A percentile compares a stretch with the other conserved stretches of the same genome.
These are phyloP conservation scores for Neopelma chrysocephalum DNA, from an alignment of 2,797 vertebrate genomes.

Conservation along the genomic window DNA sequence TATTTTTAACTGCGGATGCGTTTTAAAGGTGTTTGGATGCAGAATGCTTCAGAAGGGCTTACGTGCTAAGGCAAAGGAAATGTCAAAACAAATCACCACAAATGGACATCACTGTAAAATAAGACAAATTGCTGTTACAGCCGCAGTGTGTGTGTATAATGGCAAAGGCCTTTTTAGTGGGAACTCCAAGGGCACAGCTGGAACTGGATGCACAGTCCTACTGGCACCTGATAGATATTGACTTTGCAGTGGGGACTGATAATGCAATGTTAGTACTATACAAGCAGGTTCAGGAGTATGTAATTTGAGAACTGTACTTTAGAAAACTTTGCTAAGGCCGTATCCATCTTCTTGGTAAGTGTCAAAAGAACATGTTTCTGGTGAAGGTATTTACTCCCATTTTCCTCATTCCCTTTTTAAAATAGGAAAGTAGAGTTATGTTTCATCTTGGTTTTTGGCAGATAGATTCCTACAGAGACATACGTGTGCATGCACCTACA, in stretches of 20 bases:
- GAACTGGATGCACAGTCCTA: neutral
- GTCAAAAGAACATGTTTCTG: fast-evolving
- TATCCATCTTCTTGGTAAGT: neutral
- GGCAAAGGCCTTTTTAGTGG: slow-evolving; percentile 11
- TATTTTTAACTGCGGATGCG: slow-evolving; percentile 34
- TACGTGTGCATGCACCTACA: fast-evolving
- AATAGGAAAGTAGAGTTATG: neutral
- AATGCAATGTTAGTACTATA: neutral
- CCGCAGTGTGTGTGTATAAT: neutral
- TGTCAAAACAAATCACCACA: slow-evolving; percentile 58
- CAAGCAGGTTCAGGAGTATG: neutral
- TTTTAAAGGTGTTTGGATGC: slow-evolving; percentile 30
- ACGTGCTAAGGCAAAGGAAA: neutral
- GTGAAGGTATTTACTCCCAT: neutral
- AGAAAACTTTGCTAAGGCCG: neutral
- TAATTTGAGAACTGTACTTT: neutral
- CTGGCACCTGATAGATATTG: neutral
- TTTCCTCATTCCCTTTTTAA: neutral
- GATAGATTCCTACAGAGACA: neutral
- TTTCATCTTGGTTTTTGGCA: neutral
- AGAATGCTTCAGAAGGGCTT: slow-evolving; percentile 30
- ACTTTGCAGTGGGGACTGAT: neutral
- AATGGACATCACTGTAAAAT: slow-evolving; percentile 36
- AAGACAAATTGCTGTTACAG: slow-evolving; percentile 42
- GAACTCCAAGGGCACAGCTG: neutral